Evolutionary conservation across 2,797 vertebrate genomes (phyloP), one percentile per base, ranked within the genome.

Genomic region (Sibirionetta formosa): DNA sequence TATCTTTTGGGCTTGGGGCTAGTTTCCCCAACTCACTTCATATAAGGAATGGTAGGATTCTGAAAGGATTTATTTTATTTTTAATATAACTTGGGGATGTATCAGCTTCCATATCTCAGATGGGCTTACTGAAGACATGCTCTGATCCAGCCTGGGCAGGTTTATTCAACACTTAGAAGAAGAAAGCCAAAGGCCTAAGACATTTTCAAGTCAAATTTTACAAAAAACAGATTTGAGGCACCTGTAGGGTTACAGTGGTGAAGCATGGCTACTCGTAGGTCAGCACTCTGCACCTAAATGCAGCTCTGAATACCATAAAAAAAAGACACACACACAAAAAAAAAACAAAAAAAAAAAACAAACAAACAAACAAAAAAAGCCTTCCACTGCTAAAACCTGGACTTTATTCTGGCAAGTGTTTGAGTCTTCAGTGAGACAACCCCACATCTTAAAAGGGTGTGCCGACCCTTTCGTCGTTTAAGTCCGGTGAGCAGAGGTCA

Each of bases 401-500:
- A n/a, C 50, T 40, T 79, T 29, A 12, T 29, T 63, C 5, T 1
- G 53, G 27, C 24, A 29, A 71, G 16, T 19, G n/a, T 11, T n/a
- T 11, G 53, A 83, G 3, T 1, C 14, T 48, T 40, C 65, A 12
- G 20, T 4, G 16, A 89, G 35, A 18, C 53, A 86, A 60, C 6
- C 7, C 31, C 2, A 40, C n/a, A 24, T 48, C n/a, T 48, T 70
- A 60, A 58, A 16, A 17, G 22, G 7, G 19, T 48, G 40, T 14
- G 22, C 31, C 8, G 31, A 69, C 54, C 33, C 38, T 46, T 51
- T 8, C 48, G 14, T 1, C 23, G 40, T 12, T 18, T 14, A 27
- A 26, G 44, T 9, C 19, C 54, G 14, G 35, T 0, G 0, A 63
- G 56, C 44, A 71, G 54, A 33, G 29, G 33, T 6, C 57, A 31